These are phyloP conservation scores for Polyploca ridens DNA, from an alignment of 2,888 invertebrate genomes.

Conservation along the genomic window DNA sequence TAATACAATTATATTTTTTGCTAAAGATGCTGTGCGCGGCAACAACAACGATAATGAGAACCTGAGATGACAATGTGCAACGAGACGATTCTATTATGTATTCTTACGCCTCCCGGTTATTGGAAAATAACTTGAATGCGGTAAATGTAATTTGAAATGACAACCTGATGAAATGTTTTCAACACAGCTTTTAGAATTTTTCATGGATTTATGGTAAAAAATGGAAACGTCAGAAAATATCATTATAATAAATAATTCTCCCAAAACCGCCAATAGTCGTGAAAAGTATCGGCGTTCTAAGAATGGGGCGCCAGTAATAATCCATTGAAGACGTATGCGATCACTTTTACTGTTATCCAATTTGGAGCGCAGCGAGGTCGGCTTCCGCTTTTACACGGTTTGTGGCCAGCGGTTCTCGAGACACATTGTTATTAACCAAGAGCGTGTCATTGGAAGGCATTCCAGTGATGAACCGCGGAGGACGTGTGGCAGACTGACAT, in stretches of 20 bases:
- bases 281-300: conserved; percentile 56
- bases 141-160: conserved; percentile 1
- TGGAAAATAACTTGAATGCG: neutral
- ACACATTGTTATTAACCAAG: conserved; percentile 72
- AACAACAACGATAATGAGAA: conserved; percentile 42
- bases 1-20: conserved; percentile 60
- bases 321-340: conserved; percentile 78
- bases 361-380: conserved; percentile 76
- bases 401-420: conserved; percentile 67
- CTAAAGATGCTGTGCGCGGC: conserved; percentile 22
- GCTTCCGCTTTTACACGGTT: conserved; percentile 83
- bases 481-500: conserved; percentile 73
- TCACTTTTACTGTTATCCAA: conserved; percentile 84
- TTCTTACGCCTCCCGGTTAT: conserved; percentile 31
- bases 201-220: conserved; percentile 23
- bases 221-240: conserved; percentile 43
- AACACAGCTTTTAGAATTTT: neutral
- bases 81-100: conserved; percentile 27
- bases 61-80: conserved; percentile 33
- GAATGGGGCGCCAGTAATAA: conserved; percentile 59
- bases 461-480: conserved; percentile 42
- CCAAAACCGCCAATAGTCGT: conserved; percentile 67
- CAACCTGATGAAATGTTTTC: neutral
- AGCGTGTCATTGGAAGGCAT: conserved; percentile 67
- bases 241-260: conserved; percentile 60